Base-by-base conservation (phyloP, 2,113 vertebrate species). In the Columba janthina region DNA sequence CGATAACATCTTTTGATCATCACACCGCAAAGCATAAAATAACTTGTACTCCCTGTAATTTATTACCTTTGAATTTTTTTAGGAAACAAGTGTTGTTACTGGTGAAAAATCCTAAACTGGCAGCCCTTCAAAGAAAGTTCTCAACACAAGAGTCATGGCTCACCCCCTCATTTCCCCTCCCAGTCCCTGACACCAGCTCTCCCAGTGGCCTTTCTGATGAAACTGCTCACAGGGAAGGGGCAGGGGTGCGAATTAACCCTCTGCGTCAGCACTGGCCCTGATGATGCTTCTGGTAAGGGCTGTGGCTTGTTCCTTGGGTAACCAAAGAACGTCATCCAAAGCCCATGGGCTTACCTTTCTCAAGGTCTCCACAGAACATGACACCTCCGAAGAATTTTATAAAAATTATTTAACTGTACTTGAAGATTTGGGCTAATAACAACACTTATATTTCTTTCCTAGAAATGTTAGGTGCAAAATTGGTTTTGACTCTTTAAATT, bases 1-100 rank as follows among this genome's bases (percentile, higher is more conserved):
- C 19, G 61, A 82, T 86, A 96, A 86, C 70, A 56, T 65, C 82
- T 90, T 97, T 96, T 97, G 94, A 96, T 97, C 96, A 91, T 88
- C 69, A 75, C 77, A 89, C 61, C 69, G 78, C 77, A 95, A 95
- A 94, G 60, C 71, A 80, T 51, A 91, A 87, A 93, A 77, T 65
- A 82, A 38, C 84, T 90, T 95, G 90, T 83, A 76, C 56, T 65
- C 72, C 29, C 44, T 94, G 69, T 77, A 93, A 91, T 94, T 88
- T 69, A 91, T 84, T 96, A 88, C 79, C 70, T 90, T 92, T 46
- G n/a, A 13, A 51, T 80, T 94, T 81, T 92, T 90, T 94, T 56
- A 65, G 24, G 56, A 94, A 96, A 90, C 53, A 93, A 96, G 56
- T 40, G 51, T 86, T 90, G 36, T 87, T 87, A 80, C 48, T 81